Base-by-base conservation (phyloP, 1,140 invertebrate species). In the Aphelinus atriplicis region DNA sequence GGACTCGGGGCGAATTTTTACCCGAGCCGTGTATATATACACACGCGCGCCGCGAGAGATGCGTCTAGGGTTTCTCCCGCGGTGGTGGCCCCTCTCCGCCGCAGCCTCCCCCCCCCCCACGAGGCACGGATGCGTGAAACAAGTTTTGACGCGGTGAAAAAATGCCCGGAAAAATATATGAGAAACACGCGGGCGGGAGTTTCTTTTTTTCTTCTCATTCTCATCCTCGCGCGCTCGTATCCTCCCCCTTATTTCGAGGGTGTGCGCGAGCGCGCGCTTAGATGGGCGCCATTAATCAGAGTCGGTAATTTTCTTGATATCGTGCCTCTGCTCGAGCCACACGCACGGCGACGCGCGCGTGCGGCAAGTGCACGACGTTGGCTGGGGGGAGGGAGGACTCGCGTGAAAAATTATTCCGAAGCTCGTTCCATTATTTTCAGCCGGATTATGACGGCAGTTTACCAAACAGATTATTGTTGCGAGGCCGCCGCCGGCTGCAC, bases 121-220 rank as follows among this genome's bases (percentile, higher is more conserved):
- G 51, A 57, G 62, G 7, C 75, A 71, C 62, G 77, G 76, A 79
- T 76, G 79, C 75, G 81, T 79, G 77, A 77, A 79, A 77, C 81
- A 75, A 82, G 78, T 77, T 78, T 73, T 77, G 73, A 72, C 68
- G 78, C 46, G 26, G n/a, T 42, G 7, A 4, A 7, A 7, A 6
- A 47, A 47, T 2, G 46, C 7, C 7, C 3, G 51, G 7, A 55
- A 65, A 71, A 66, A 76, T 71, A 76, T 61, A 56, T 45, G 47
- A n/a, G 58, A 47, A 1, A 4, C 51, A 53, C 51, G 51, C 51
- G 65, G 53, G 67, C n/a, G n/a, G 53, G 7, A 60, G 68, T 60
- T 53, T 53, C 51, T 53, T 53, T 53, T 53, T 53, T 53, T 53
- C 9, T 53, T 53, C 9, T 53, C 9, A 6, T 53, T 53, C 9